A percentile compares a stretch with the other conserved stretches of the same genome.
Conservation (phyloP, 1,140 invertebrate species). For the Notospermus geniculatus region DNA sequence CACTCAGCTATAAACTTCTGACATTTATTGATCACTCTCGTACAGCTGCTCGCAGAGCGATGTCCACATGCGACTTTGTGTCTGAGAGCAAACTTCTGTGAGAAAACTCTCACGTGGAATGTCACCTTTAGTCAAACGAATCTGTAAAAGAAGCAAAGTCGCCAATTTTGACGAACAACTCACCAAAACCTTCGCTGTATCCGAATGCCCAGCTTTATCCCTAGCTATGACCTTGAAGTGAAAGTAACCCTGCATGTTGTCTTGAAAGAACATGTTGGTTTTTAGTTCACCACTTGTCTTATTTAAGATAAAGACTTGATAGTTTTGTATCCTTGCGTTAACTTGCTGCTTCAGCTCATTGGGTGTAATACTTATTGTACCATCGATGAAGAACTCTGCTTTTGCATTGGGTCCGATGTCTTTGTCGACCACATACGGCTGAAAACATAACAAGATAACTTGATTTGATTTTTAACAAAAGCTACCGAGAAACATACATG, state of each 20-base stretch:
- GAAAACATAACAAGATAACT: conserved; percentile 28
- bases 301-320: conserved; percentile 53
- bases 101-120: too few species aligned
- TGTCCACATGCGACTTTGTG: too few species aligned
- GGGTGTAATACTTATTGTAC: conserved; percentile 71
- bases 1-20: too few species aligned
- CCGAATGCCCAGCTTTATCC: conserved; percentile 74
- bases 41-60: too few species aligned
- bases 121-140: too few species aligned
- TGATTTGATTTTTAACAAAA: too few species aligned
- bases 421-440: conserved; percentile 72
- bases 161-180: conserved; percentile 23
- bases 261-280: conserved; percentile 92
- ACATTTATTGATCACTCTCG: too few species aligned
- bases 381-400: conserved; percentile 75
- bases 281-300: conserved; percentile 70
- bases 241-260: conserved; percentile 95
- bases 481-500: too few species aligned
- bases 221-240: conserved; percentile 85
- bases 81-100: too few species aligned
- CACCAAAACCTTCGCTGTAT: conserved; percentile 52
- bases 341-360: conserved; percentile 42
- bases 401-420: conserved; percentile 71
- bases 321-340: conserved; percentile 74
- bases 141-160: too few species aligned